Evolutionary conservation across 2,797 vertebrate species (phyloP).

Genomic region (Numenius phaeopus): DNA sequence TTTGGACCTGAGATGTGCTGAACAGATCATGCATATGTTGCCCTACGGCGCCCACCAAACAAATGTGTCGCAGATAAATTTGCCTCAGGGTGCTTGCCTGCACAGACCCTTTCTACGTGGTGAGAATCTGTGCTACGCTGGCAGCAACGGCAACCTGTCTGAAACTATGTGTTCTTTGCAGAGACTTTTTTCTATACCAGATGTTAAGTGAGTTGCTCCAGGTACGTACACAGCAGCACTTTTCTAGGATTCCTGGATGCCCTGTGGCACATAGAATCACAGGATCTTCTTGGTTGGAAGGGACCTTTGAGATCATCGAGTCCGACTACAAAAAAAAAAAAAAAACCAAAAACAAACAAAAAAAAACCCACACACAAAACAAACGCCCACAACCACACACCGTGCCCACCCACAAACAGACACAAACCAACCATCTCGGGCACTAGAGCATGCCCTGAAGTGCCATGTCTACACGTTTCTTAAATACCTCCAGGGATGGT

Average conservation of each 20-base stretch:
- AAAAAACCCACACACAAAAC: no score
- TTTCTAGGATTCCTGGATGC: neutral
- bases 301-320: no score
- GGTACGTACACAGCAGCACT: fast-evolving
- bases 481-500: no score
- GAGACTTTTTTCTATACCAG: neutral
- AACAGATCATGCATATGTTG: neutral
- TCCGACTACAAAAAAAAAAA: no score
- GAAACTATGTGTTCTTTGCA: neutral
- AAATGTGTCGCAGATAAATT: neutral
- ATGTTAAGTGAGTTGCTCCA: neutral
- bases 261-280: neutral
- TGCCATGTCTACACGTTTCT: no score
- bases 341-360: no score
- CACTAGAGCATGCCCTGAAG: no score
- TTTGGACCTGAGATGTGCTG: neutral
- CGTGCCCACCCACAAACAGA: no score
- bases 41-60: neutral
- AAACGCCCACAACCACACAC: no score
- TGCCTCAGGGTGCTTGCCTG: neutral
- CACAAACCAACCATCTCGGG: no score
- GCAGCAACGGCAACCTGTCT: neutral
- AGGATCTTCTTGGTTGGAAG: no score
- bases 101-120: neutral
- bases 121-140: neutral